Evolutionary conservation across 2,797 vertebrate species (phyloP).

Genomic region (Erpetoichthys calabaricus): DNA sequence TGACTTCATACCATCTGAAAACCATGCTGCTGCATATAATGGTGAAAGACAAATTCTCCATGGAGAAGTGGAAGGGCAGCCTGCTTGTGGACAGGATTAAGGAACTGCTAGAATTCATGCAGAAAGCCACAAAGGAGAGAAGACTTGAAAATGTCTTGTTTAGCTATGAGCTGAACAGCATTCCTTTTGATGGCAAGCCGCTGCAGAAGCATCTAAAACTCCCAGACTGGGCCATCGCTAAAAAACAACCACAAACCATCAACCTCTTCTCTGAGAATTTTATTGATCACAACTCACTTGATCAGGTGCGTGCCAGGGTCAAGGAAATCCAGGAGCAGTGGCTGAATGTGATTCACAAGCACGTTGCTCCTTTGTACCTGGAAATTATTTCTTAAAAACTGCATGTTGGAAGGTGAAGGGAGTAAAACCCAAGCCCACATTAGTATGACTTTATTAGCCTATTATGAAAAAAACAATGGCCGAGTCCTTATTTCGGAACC

Average conservation of each 20-base stretch:
- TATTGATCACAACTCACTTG: neutral
- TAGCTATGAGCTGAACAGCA: neutral
- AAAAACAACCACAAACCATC: neutral
- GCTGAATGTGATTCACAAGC: neutral
- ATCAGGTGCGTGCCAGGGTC: neutral
- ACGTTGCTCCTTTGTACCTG: neutral
- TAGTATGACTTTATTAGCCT: too few relatives aligned
- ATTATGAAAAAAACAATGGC: too few relatives aligned
- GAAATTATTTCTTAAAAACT: neutral
- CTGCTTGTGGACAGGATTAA: neutral
- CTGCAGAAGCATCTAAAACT: slow-evolving; percentile 1
- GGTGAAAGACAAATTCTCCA: neutral
- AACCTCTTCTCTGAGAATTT: neutral
- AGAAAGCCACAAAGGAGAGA: neutral
- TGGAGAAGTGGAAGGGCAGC: neutral
- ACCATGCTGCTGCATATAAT: slow-evolving; percentile 1
- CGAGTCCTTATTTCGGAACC: too few relatives aligned
- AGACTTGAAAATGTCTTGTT: neutral
- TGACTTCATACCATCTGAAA: slow-evolving; percentile 2
- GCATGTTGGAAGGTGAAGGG: too few relatives aligned
- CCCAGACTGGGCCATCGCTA: neutral
- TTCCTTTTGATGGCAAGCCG: neutral
- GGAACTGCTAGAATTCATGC: neutral
- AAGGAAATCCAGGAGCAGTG: slow-evolving; percentile 3
- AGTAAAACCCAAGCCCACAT: too few relatives aligned